Evolutionary conservation across 2,797 vertebrate genomes (phyloP).

Genomic region (Leptatherina wallacei): DNA sequence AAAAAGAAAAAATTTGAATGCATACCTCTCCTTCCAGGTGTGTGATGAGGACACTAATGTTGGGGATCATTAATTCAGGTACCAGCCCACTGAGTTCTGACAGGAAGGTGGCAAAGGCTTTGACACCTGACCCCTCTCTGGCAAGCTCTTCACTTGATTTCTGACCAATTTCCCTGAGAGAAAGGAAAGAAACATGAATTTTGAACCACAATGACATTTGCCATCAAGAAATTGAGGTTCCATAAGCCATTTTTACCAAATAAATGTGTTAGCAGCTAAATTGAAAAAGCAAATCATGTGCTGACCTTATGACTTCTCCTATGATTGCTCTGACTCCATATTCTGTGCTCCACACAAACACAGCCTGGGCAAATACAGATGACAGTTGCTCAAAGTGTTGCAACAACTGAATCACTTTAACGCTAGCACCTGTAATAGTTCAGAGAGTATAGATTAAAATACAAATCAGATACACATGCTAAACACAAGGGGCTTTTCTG

Average conservation of each 20-base stretch:
- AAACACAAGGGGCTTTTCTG: not conserved
- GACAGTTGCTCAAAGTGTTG: conserved; percentile 95
- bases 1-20: not conserved
- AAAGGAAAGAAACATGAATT: not conserved
- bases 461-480: not conserved
- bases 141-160: conserved; percentile 90
- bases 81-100: conserved; percentile 87
- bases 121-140: conserved; percentile 88
- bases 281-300: not conserved
- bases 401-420: conserved; percentile 94
- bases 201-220: not conserved
- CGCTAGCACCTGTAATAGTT: conserved; percentile 87
- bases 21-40: conserved; percentile 94
- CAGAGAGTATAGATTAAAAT: not conserved
- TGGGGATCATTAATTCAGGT: conserved; percentile 88
- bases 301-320: conserved; percentile 92
- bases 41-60: conserved; percentile 90
- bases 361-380: conserved; percentile 89
- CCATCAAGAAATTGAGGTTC: not conserved
- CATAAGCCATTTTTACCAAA: not conserved
- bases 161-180: conserved; percentile 91
- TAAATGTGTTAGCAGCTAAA: not conserved
- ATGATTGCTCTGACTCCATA: conserved; percentile 91
- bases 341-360: conserved; percentile 91
- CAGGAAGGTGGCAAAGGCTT: conserved; percentile 89